Percentiles rank a stretch among this genome's conserved stretches.
Evolutionary conservation across 2,888 invertebrate genomes (phyloP).

Genomic region (Liposcelis brunnea): DNA sequence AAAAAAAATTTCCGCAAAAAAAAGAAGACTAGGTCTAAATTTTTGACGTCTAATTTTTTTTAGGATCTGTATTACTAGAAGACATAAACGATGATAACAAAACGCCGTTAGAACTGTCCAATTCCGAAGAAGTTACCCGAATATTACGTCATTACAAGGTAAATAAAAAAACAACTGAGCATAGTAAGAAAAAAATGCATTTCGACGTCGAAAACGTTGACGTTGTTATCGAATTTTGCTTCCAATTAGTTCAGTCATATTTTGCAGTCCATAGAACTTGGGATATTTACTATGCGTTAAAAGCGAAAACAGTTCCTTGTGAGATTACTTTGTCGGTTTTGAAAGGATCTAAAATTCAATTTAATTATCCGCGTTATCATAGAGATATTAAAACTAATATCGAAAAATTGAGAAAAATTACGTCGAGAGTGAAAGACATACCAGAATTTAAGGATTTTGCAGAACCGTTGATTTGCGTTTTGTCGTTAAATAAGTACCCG

Average conservation of each 20-base stretch:
- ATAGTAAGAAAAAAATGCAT: background rate
- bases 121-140: background rate
- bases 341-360: too few relatives aligned
- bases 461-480: background rate
- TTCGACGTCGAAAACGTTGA: background rate
- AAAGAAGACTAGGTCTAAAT: background rate
- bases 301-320: background rate
- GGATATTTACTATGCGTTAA: background rate
- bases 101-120: background rate
- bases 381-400: slow-evolving; percentile 4
- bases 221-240: background rate
- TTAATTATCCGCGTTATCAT: background rate
- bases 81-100: slow-evolving; percentile 4
- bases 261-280: background rate
- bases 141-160: background rate
- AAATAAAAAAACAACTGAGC: background rate
- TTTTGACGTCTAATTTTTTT: background rate
- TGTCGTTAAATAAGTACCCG: slow-evolving; percentile 2
- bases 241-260: background rate
- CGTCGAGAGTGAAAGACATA: too few relatives aligned
- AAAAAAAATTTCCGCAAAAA: background rate
- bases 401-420: background rate
- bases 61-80: slow-evolving; percentile 3
- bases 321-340: too few relatives aligned
- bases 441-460: background rate